Base-by-base conservation (phyloP, 2,797 vertebrate genomes). In the Valencia hispanica region DNA sequence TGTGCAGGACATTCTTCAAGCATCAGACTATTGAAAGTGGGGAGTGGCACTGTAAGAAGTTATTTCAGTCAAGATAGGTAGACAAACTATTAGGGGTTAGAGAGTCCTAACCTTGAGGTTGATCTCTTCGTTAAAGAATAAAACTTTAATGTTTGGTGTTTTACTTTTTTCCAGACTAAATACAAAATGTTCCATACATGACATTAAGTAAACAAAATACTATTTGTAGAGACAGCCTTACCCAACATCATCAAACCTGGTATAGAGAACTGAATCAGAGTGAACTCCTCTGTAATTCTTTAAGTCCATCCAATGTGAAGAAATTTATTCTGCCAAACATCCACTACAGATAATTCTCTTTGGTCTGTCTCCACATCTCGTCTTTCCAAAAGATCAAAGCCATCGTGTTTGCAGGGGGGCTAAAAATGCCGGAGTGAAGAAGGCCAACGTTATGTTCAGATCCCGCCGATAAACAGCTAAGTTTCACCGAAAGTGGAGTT, bases 181-280 rank as follows among this genome's bases (percentile, higher is more conserved):
- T n/a, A n/a, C n/a, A n/a, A n/a, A n/a, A 14, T 18, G 32, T 61
- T 32, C 5, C 57, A 74, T 51, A 78, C 61, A 48, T 25, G 63
- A 43, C 68, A 70, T 48, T 11, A 27, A 70, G 30, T 36, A 57
- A 63, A 57, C 80, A 70, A 79, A 74, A 84, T 61, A 71, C n/a
- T 70, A 22, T 45, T 50, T 10, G 73, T 36, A 73, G 51, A 70
- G 55, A 71, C 73, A 69, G 93, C 92, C 80, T n/a, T 92, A 94
- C 91, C 93, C 91, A 88, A 85, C 88, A 93, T 93, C 81, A 70
- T 86, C 77, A 82, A 89, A 73, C 87, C 87, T 76, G 75, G 82
- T 85, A 82, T 80, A 71, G 77, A 81, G 79, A 77, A 77, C 0
- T 39, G 79, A 85, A 84, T 85, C 84, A 77, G 68, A 83, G 72